Evolutionary conservation across 2,888 invertebrate species (phyloP).

Genomic region (Standfussiana lucernea): DNA sequence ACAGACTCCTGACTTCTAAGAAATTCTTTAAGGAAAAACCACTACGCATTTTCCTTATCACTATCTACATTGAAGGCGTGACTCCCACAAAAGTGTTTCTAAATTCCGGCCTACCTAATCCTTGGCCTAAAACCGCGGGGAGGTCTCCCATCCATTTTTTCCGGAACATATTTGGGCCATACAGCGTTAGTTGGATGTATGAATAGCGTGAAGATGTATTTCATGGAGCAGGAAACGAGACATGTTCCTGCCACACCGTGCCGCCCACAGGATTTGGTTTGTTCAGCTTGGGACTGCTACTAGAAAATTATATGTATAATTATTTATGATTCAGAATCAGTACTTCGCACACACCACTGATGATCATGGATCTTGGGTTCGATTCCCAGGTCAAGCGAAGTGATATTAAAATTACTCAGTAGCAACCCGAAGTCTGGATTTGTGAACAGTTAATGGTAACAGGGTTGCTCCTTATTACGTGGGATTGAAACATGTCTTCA

Average conservation of each 20-base stretch:
- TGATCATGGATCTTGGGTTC: not conserved
- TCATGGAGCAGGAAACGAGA: slow-evolving; percentile 81
- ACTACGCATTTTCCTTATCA: slow-evolving; percentile 23
- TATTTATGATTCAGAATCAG: not conserved
- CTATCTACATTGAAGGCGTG: slow-evolving; percentile 21
- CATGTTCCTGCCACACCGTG: slow-evolving; percentile 78
- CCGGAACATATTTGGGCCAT: slow-evolving; percentile 61
- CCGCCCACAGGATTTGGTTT: slow-evolving; percentile 75
- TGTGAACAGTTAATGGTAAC: not conserved
- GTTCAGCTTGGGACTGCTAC: slow-evolving; percentile 69
- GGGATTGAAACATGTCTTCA: too few species aligned
- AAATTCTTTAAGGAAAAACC: slow-evolving; percentile 7
- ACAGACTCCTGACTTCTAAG: not conserved
- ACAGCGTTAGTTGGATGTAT: slow-evolving; percentile 63
- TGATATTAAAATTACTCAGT: not conserved
- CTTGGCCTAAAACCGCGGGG: slow-evolving; percentile 35
- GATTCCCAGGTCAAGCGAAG: not conserved
- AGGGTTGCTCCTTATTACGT: not conserved
- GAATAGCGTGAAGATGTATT: slow-evolving; percentile 79
- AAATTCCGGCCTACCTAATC: slow-evolving; percentile 46
- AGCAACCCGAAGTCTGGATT: too few species aligned
- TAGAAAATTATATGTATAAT: slow-evolving; percentile 3
- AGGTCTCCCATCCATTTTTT: slow-evolving; percentile 50
- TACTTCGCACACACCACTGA: not conserved
- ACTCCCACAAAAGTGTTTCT: slow-evolving; percentile 47